Evolutionary conservation across 2,888 invertebrate genomes (phyloP).

Genomic region (Resseliella maxima): DNA sequence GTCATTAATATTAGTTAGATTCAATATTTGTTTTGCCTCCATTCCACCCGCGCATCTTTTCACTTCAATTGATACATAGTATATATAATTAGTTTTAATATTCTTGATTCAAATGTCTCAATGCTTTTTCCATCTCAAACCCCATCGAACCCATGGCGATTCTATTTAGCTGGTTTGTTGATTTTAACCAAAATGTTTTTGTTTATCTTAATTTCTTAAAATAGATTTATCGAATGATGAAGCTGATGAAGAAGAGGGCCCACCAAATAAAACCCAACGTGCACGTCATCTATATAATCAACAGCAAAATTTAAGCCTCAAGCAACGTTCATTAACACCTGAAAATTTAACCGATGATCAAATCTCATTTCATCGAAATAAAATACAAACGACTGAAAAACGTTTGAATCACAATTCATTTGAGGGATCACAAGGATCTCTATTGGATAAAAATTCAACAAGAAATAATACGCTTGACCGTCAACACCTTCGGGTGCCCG

Average conservation of each 20-base stretch:
- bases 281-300: not conserved
- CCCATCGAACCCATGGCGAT: not conserved
- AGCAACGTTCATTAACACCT: conserved; percentile 66
- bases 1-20: too few species aligned
- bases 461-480: conserved; percentile 66
- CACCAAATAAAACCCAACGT: conserved; percentile 64
- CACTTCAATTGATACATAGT: too few species aligned
- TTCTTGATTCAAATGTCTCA: not conserved
- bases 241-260: conserved; percentile 69
- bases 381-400: conserved; percentile 67
- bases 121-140: not conserved
- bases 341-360: conserved; percentile 62
- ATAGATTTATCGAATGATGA: conserved; percentile 71
- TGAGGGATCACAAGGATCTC: conserved; percentile 53
- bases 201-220: not conserved
- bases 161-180: not conserved
- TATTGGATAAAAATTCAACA: conserved; percentile 65
- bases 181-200: not conserved
- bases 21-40: not conserved
- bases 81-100: too few species aligned
- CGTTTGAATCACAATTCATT: conserved; percentile 61
- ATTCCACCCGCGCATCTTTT: not conserved
- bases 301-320: conserved; percentile 58
- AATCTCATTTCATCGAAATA: conserved; percentile 65
- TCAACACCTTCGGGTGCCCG: conserved; percentile 61